phyloP scores from a whole-genome alignment of 64 coral and sea anemone genomes.

The Montipora efflorescens region DNA sequence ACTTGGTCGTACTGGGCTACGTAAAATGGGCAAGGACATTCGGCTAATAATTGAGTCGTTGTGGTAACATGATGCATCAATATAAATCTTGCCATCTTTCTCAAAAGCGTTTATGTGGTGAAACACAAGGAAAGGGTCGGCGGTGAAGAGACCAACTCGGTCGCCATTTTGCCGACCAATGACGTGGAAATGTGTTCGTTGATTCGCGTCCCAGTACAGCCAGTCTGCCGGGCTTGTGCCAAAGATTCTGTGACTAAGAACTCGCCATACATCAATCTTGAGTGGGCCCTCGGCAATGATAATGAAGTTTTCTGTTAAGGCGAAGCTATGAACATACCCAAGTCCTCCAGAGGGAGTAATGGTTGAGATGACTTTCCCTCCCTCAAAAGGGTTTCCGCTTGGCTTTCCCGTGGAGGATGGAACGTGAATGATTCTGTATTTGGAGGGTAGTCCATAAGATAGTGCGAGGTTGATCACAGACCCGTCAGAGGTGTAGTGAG shows the following conservation, averaged over 20 bases:
- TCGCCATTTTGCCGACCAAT: constrained; percentile 69
- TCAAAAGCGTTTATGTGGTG: constrained; percentile 95
- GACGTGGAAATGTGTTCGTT: constrained; percentile 63
- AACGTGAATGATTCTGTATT: constrained; percentile 63
- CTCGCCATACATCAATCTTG: constrained; percentile 37
- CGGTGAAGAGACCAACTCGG: constrained; percentile 49
- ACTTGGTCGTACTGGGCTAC: not conserved
- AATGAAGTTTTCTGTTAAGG: constrained; percentile 87
- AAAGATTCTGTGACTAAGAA: constrained; percentile 31
- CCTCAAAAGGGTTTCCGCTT: constrained; percentile 66
- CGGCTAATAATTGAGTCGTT: constrained; percentile 51
- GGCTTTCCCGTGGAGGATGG: constrained; percentile 58
- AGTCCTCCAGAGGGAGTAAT: constrained; percentile 40
- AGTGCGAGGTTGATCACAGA: constrained; percentile 69
- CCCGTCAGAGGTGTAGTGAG: constrained; percentile 70
- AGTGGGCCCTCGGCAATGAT: constrained; percentile 75
- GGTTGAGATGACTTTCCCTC: constrained; percentile 69
- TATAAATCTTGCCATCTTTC: constrained; percentile 53
- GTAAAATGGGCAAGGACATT: constrained; percentile 56
- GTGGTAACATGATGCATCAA: constrained; percentile 81
- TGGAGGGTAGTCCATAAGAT: constrained; percentile 29
- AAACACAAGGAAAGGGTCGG: constrained; percentile 80
- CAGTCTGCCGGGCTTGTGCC: constrained; percentile 45
- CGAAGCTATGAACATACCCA: constrained; percentile 87
- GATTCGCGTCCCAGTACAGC: constrained; percentile 72